phyloP scores from a whole-genome alignment of 2,888 invertebrate species.

The Hirtodrosophila alboralis region DNA sequence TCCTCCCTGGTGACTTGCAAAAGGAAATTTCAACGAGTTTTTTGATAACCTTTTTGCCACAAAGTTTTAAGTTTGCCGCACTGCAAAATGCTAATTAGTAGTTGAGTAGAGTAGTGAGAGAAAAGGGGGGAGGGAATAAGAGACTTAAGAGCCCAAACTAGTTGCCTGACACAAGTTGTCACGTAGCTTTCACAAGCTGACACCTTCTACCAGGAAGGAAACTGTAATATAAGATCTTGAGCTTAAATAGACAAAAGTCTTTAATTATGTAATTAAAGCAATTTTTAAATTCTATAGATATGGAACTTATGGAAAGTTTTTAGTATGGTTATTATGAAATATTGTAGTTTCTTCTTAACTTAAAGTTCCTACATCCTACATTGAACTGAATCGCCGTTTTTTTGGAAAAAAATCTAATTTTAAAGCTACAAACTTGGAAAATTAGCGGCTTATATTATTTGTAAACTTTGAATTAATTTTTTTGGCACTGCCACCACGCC shows the following conservation, averaged over 20 bases:
- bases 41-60: slow-evolving; percentile 7
- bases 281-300: too few relatives aligned
- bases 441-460: too few relatives aligned
- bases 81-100: slow-evolving; percentile 68
- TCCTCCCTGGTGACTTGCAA: slow-evolving; percentile 6
- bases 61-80: slow-evolving; percentile 61
- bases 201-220: slow-evolving; percentile 34
- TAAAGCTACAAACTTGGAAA: too few relatives aligned
- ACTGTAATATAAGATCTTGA: not conserved
- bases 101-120: not conserved
- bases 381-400: too few relatives aligned
- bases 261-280: slow-evolving; percentile 17
- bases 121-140: not conserved
- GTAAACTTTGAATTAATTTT: too few relatives aligned
- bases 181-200: slow-evolving; percentile 59
- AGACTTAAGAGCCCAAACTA: too few relatives aligned
- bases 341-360: too few relatives aligned
- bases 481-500: too few relatives aligned
- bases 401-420: too few relatives aligned
- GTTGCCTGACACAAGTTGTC: slow-evolving; percentile 44
- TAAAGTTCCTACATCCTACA: too few relatives aligned
- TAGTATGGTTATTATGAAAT: too few relatives aligned
- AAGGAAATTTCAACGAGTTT: slow-evolving; percentile 11
- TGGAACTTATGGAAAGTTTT: too few relatives aligned
- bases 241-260: slow-evolving; percentile 2